Evolutionary conservation across 2,888 invertebrate genomes (phyloP), one percentile per base, ranked within the genome.

Genomic region (Cetonia aurata): DNA sequence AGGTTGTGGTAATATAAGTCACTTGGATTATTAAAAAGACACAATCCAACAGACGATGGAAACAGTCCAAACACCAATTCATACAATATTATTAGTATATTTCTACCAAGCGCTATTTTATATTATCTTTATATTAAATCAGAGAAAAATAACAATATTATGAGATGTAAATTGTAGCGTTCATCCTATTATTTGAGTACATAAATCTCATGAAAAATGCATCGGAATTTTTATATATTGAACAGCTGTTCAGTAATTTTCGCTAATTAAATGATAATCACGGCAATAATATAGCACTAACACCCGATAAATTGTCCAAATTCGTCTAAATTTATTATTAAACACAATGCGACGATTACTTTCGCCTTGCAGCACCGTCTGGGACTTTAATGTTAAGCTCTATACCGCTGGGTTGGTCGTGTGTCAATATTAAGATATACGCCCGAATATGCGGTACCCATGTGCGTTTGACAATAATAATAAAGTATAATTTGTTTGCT

Each of bases 401-500:
- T 25, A 4, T 4, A n/a, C n/a, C n/a, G 4, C 25, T 25, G 25
- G 25, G 25, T 10, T 48, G 31, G 31, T 33, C 48, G 48, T 62
- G 48, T 62, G 62, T 62, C 48, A 62, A 62, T 48, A 62, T 62
- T 62, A 62, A 62, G 62, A 62, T 62, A 48, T 62, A 62, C 33
- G n/a, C 8, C 31, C 48, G 48, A 31, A 13, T 15, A 48, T 62
- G 33, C 13, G 31, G 19, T 46, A 48, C 46, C 62, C 13, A 62
- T 50, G 6, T 15, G 19, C 62, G 62, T 62, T 62, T 62, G 62
- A 62, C 62, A 62, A 62, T 62, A 62, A 48, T 62, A 62, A 62
- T 62, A 62, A 62, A 62, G 48, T 62, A 50, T 62, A 62, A 62
- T 62, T 48, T 62, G 62, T 62, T 62, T 62, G 62, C 62, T 62